Conservation (phyloP, 2,888 invertebrate genomes). For the Lomographa bimaculata region DNA sequence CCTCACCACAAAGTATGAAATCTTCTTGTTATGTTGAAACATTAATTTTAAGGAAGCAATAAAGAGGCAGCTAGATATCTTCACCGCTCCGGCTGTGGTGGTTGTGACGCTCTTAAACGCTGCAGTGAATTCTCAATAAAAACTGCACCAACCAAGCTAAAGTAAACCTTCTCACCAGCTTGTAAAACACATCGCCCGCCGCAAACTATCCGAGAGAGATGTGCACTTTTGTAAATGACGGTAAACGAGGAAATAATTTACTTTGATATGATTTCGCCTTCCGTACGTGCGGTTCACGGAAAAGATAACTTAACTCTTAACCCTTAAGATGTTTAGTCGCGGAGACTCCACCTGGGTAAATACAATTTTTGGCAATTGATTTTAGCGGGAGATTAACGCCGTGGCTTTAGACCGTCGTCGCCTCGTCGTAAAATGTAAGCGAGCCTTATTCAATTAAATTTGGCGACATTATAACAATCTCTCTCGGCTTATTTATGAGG, state of each 20-base stretch:
- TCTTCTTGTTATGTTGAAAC: conserved; percentile 71
- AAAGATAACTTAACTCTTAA: conserved; percentile 54
- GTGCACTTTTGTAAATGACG: conserved; percentile 66
- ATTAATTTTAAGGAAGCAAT: conserved; percentile 82
- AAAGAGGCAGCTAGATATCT: conserved; percentile 76
- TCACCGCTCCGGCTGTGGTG: conserved; percentile 48
- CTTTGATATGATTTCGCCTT: conserved; percentile 72
- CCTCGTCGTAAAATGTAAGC: conserved; percentile 77
- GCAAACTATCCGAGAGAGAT: conserved; percentile 48
- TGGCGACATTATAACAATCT: conserved; percentile 78
- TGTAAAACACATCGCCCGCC: conserved; percentile 47
- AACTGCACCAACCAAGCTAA: conserved; percentile 52
- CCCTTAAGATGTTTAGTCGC: conserved; percentile 49
- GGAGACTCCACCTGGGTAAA: conserved; percentile 46
- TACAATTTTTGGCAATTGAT: conserved; percentile 80
- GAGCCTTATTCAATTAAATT: conserved; percentile 81
- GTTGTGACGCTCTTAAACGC: conserved; percentile 67
- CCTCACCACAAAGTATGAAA: conserved; percentile 73
- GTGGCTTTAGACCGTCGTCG: conserved; percentile 62
- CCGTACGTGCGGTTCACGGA: conserved; percentile 45
- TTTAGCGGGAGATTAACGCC: conserved; percentile 74
- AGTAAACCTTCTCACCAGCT: conserved; percentile 56
- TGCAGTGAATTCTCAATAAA: conserved; percentile 76
- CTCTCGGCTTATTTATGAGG: conserved; percentile 67
- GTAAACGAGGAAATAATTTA: conserved; percentile 76